phyloP scores from a whole-genome alignment of 2,888 invertebrate species.

The Beris chalybata region DNA sequence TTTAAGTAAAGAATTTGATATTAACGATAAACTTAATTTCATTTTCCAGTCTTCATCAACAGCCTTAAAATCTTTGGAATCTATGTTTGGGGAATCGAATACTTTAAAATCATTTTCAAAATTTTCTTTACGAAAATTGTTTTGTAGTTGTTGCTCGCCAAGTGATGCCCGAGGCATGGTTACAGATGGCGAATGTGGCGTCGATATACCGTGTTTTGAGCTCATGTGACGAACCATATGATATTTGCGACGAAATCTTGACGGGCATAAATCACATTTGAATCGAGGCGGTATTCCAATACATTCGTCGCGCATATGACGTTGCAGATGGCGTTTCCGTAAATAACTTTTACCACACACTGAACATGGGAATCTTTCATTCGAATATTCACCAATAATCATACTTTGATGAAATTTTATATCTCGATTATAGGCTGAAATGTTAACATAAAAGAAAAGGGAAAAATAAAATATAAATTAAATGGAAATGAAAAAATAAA shows the following conservation, averaged over 20 bases:
- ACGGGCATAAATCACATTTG: constrained; percentile 58
- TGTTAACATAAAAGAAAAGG: not conserved
- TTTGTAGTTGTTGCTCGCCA: not conserved
- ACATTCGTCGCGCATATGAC: constrained; percentile 61
- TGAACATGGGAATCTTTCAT: constrained; percentile 59
- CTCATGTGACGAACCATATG: constrained; percentile 58
- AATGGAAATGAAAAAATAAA: constrained; percentile 9
- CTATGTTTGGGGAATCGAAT: constrained; percentile 10
- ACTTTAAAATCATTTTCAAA: constrained; percentile 39
- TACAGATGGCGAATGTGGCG: constrained; percentile 40
- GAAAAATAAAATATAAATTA: constrained; percentile 3
- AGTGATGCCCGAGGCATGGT: constrained; percentile 44
- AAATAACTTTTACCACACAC: constrained; percentile 64
- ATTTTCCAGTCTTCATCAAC: constrained; percentile 54
- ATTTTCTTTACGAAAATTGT: constrained; percentile 43
- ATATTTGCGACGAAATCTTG: constrained; percentile 59
- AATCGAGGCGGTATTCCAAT: constrained; percentile 59
- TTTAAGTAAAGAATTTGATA: constrained; percentile 55
- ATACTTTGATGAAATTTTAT: constrained; percentile 30
- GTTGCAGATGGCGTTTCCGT: constrained; percentile 63
- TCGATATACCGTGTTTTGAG: constrained; percentile 55
- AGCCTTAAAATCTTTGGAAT: constrained; percentile 16
- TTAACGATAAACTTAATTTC: constrained; percentile 55
- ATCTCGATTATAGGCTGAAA: constrained; percentile 13
- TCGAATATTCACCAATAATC: constrained; percentile 41